Conservation (phyloP, 2,113 vertebrate species). For the Blennius ocellaris region DNA sequence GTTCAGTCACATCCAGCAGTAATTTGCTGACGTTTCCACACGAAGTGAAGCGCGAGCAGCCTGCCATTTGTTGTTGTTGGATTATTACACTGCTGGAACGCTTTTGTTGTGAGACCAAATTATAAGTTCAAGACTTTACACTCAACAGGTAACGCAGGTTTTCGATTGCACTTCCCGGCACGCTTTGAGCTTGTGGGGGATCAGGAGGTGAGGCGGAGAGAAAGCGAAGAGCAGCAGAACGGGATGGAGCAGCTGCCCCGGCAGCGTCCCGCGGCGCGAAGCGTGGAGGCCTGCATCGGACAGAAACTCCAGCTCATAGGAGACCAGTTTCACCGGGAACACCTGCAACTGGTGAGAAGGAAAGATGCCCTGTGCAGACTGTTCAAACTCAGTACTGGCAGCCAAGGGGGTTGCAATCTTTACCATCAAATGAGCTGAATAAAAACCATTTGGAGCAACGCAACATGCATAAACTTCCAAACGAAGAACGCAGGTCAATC, state of each 20-base stretch:
- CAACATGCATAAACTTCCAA: too few relatives aligned
- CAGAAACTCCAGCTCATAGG: slow-evolving; percentile 86
- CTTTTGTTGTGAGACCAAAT: slow-evolving; percentile 38
- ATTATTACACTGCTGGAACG: slow-evolving; percentile 4
- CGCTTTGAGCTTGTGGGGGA: slow-evolving; percentile 72
- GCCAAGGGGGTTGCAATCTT: too few relatives aligned
- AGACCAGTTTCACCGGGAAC: slow-evolving; percentile 85
- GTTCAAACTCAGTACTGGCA: slow-evolving; percentile 5
- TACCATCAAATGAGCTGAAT: slow-evolving; percentile 5
- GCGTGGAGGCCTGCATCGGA: slow-evolving; percentile 81
- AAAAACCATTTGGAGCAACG: too few relatives aligned
- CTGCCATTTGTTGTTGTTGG: slow-evolving; percentile 27
- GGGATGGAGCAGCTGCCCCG: slow-evolving; percentile 62
- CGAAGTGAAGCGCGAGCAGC: slow-evolving; percentile 1
- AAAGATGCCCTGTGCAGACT: slow-evolving; percentile 18
- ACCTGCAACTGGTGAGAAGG: slow-evolving; percentile 81
- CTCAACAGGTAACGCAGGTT: slow-evolving; percentile 82
- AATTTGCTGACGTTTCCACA: slow-evolving; percentile 26
- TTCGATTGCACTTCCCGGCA: slow-evolving; percentile 80
- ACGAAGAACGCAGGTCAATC: too few relatives aligned
- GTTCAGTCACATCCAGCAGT: slow-evolving; percentile 1
- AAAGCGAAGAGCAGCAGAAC: slow-evolving; percentile 50
- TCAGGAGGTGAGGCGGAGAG: slow-evolving; percentile 51
- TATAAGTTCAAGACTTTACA: slow-evolving; percentile 44
- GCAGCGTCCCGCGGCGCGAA: slow-evolving; percentile 65